These are phyloP conservation scores for Lucifuga dentata DNA, from an alignment of 2,113 vertebrate species.

Conservation along the genomic window DNA sequence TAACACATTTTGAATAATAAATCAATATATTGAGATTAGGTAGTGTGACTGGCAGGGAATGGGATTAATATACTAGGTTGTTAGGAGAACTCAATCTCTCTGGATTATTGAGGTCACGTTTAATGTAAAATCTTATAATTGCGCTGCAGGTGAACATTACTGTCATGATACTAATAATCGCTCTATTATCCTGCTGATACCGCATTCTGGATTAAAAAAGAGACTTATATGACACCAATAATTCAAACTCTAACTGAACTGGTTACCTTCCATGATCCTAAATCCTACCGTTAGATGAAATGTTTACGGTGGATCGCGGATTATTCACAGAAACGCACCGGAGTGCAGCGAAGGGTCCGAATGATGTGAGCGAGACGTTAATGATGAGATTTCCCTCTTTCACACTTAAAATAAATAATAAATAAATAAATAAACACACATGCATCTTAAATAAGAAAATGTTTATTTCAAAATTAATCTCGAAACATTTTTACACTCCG, in stretches of 20 bases:
- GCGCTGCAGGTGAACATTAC: no score
- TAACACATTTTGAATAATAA: neutral
- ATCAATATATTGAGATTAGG: neutral
- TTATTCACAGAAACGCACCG: slow-evolving; percentile 21
- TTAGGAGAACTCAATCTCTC: slow-evolving; percentile 8
- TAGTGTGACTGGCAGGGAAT: neutral
- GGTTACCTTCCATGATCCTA: slow-evolving; percentile 11
- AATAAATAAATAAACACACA: slow-evolving; percentile 10
- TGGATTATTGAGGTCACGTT: slow-evolving; percentile 56
- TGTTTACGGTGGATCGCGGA: slow-evolving; percentile 15
- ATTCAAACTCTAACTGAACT: slow-evolving; percentile 7
- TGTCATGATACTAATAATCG: no score
- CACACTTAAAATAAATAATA: no score
- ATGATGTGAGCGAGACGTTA: slow-evolving; percentile 26
- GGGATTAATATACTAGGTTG: neutral
- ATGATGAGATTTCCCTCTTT: neutral
- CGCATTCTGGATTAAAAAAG: no score
- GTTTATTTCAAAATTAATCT: neutral
- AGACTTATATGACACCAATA: slow-evolving; percentile 27
- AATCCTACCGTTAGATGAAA: slow-evolving; percentile 27
- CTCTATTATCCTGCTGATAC: no score
- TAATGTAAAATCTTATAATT: neutral
- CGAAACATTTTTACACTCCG: neutral
- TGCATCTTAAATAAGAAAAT: slow-evolving; percentile 5
- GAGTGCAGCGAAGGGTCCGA: slow-evolving; percentile 27